Conservation (phyloP, 2,797 vertebrate genomes). For the Chelidonichthys spinosus region DNA sequence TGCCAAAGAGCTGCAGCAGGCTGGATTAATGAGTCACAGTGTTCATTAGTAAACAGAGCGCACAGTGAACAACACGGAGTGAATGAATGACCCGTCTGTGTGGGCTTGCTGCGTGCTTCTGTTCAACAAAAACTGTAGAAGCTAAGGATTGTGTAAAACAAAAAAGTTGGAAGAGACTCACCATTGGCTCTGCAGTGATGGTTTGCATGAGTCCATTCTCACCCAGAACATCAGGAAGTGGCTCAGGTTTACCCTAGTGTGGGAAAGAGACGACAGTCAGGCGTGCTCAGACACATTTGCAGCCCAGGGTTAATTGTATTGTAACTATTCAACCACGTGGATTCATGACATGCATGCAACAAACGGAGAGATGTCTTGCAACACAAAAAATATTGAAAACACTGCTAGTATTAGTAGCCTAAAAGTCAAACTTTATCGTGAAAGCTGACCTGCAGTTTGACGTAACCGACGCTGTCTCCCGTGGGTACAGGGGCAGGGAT, state of each 20-base stretch:
- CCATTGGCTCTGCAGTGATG: slow-evolving; percentile 78
- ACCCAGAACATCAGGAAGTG: slow-evolving; percentile 62
- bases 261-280: slow-evolving; percentile 20
- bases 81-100: slow-evolving; percentile 69
- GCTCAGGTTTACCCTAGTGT: slow-evolving; percentile 84
- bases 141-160: neutral
- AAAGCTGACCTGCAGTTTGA: slow-evolving; percentile 85
- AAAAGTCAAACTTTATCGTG: neutral
- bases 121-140: slow-evolving; percentile 23
- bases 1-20: slow-evolving; percentile 33
- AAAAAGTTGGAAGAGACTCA: slow-evolving; percentile 53
- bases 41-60: slow-evolving; percentile 62
- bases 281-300: slow-evolving; percentile 1
- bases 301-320: neutral
- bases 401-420: neutral
- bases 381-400: neutral
- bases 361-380: neutral
- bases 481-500: slow-evolving; percentile 70
- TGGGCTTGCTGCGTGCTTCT: slow-evolving; percentile 34
- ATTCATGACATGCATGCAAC: too few relatives aligned
- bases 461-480: slow-evolving; percentile 88
- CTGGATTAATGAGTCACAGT: slow-evolving; percentile 60
- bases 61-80: slow-evolving; percentile 37
- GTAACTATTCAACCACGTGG: neutral
- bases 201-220: slow-evolving; percentile 79